A percentile compares a stretch with the other conserved stretches of the same genome.
Conservation (phyloP, 2,888 invertebrate genomes). For the Syrista parreyssii region DNA sequence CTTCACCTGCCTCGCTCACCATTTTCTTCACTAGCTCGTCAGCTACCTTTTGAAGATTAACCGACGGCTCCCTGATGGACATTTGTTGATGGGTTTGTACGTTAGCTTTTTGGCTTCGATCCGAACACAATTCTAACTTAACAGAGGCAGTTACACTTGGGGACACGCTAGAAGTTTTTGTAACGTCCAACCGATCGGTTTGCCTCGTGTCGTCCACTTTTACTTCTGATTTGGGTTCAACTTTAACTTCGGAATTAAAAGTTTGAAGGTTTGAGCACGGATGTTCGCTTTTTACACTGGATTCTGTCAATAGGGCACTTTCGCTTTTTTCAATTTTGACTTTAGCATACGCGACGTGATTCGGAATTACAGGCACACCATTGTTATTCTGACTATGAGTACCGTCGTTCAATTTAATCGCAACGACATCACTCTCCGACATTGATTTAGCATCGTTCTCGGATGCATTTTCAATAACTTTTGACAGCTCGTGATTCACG, state of each 20-base stretch:
- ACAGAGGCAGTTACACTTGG: conserved; percentile 20
- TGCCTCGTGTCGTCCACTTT: conserved; percentile 19
- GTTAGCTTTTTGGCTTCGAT: conserved; percentile 55
- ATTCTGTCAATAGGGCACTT: conserved; percentile 9
- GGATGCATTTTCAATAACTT: conserved; percentile 26
- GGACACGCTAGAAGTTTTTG: conserved; percentile 18
- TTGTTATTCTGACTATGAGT: conserved; percentile 51
- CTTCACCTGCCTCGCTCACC: conserved; percentile 36
- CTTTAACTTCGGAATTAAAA: conserved; percentile 42
- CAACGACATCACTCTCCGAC: conserved; percentile 21
- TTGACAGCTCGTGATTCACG: conserved; percentile 16
- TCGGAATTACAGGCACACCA: conserved; percentile 59
- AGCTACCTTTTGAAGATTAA: conserved; percentile 45
- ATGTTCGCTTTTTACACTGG: conserved; percentile 16
- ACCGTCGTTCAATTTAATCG: conserved; percentile 47
- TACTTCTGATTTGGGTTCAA: conserved; percentile 39
- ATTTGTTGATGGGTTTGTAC: conserved; percentile 52
- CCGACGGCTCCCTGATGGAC: conserved; percentile 45
- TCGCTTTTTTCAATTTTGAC: conserved; percentile 41
- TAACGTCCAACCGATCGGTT: conserved; percentile 7
- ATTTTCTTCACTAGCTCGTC: conserved; percentile 58
- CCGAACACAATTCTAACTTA: conserved; percentile 39
- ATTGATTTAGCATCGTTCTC: conserved; percentile 30
- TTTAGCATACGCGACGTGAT: conserved; percentile 54
- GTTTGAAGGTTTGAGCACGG: conserved; percentile 29